Conservation (phyloP, 2,888 invertebrate genomes). For the Pseudanteris insignis region DNA sequence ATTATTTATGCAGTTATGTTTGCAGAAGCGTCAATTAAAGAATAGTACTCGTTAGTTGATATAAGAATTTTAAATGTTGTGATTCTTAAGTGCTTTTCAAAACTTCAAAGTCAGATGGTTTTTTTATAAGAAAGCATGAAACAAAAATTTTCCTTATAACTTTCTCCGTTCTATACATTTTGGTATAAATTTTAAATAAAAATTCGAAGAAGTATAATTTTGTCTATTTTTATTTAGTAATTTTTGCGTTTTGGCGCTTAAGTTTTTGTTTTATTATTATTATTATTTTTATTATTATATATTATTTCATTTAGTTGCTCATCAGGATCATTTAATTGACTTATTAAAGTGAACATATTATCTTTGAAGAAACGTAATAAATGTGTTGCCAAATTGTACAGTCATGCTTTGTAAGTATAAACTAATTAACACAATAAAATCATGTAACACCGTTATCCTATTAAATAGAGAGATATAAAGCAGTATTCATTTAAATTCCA, state of each 20-base stretch:
- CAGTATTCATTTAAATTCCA: too few species aligned
- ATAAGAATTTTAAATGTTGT: slow-evolving; percentile 20
- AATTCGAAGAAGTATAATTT: slow-evolving; percentile 28
- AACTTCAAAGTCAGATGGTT: slow-evolving; percentile 28
- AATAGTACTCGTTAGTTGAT: slow-evolving; percentile 22
- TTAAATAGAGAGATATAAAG: too few species aligned
- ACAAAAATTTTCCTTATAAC: slow-evolving; percentile 28
- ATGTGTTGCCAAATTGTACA: slow-evolving; percentile 54
- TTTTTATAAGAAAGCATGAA: slow-evolving; percentile 26
- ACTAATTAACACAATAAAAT: slow-evolving; percentile 27
- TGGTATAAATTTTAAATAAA: slow-evolving; percentile 44
- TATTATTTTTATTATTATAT: too few species aligned
- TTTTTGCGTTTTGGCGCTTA: too few species aligned
- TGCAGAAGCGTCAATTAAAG: slow-evolving; percentile 25
- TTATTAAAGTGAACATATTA: too few species aligned
- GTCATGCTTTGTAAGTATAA: slow-evolving; percentile 55
- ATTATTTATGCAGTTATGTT: slow-evolving; percentile 7
- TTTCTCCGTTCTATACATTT: slow-evolving; percentile 41
- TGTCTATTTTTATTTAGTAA: background rate
- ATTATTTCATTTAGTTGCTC: too few species aligned
- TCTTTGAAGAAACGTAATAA: slow-evolving; percentile 53
- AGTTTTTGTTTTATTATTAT: too few species aligned
- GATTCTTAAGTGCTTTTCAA: slow-evolving; percentile 35
- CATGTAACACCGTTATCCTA: slow-evolving; percentile 14
- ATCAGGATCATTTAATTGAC: too few species aligned